These are phyloP conservation scores for Drosophila willistoni DNA, from an alignment of 1,140 invertebrate species.

Conservation along the genomic window DNA sequence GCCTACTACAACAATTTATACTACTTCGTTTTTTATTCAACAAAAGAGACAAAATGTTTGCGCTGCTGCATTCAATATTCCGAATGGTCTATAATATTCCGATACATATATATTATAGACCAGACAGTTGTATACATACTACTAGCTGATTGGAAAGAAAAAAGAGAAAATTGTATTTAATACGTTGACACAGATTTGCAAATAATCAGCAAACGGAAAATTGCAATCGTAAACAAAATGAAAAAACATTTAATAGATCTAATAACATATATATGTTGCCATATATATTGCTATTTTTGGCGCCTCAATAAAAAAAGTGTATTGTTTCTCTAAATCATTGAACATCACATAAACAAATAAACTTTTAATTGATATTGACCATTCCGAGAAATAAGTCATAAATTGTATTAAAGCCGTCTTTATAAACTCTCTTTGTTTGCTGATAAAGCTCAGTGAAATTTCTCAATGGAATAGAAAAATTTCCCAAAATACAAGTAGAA, in stretches of 20 bases:
- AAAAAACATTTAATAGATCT: background rate
- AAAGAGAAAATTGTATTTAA: background rate
- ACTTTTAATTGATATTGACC: background rate
- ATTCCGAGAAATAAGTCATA: conserved; percentile 10
- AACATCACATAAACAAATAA: conserved; percentile 7
- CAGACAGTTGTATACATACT: background rate
- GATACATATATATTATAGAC: background rate
- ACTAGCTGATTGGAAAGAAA: background rate
- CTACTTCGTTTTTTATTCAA: conserved; percentile 3
- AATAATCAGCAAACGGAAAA: background rate
- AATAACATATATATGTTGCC: background rate
- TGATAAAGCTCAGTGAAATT: conserved; percentile 32
- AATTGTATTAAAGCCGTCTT: conserved; percentile 11
- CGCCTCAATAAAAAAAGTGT: background rate
- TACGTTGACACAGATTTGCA: conserved; percentile 6
- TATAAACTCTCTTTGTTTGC: background rate
- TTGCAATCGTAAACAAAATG: background rate
- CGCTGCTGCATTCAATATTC: conserved; percentile 18
- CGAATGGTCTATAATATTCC: conserved; percentile 1
- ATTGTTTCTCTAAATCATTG: conserved; percentile 28
- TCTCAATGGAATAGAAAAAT: conserved; percentile 33
- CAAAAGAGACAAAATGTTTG: conserved; percentile 49
- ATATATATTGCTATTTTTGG: background rate
- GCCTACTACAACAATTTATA: conserved; percentile 4
- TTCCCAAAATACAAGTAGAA: conserved; percentile 14